Percentiles rank a stretch among this genome's conserved stretches.
Evolutionary conservation across 2,113 vertebrate genomes (phyloP).

Genomic region (Salminus brasiliensis): DNA sequence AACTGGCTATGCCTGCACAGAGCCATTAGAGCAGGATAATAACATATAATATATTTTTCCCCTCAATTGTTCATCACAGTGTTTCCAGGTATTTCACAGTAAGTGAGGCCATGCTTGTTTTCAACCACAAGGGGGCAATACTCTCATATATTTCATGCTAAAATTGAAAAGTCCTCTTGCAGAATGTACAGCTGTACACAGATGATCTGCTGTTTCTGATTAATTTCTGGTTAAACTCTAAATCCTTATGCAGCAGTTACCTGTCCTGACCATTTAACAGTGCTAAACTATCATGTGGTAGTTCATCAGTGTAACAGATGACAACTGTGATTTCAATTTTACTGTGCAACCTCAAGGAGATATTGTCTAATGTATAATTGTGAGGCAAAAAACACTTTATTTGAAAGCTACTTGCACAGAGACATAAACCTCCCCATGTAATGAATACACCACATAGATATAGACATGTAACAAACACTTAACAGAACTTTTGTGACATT

Average conservation of each 20-base stretch:
- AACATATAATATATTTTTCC: no score
- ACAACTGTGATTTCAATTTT: no score
- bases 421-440: no score
- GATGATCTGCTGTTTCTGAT: background rate
- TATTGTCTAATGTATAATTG: no score
- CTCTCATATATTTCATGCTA: background rate
- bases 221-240: background rate
- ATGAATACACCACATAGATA: no score
- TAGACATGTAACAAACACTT: no score
- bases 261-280: background rate
- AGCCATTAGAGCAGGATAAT: background rate
- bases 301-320: no score
- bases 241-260: background rate
- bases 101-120: background rate
- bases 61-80: no score
- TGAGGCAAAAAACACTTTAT: no score
- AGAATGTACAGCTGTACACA: background rate
- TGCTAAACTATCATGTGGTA: background rate
- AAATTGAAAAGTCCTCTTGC: background rate
- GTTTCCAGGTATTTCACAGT: background rate
- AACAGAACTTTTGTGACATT: no score
- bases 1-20: background rate
- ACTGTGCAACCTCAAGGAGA: no score
- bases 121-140: slow-evolving; percentile 23
- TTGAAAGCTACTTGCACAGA: no score